Conservation (phyloP, 2,888 invertebrate species). For the Amorpha juglandis region DNA sequence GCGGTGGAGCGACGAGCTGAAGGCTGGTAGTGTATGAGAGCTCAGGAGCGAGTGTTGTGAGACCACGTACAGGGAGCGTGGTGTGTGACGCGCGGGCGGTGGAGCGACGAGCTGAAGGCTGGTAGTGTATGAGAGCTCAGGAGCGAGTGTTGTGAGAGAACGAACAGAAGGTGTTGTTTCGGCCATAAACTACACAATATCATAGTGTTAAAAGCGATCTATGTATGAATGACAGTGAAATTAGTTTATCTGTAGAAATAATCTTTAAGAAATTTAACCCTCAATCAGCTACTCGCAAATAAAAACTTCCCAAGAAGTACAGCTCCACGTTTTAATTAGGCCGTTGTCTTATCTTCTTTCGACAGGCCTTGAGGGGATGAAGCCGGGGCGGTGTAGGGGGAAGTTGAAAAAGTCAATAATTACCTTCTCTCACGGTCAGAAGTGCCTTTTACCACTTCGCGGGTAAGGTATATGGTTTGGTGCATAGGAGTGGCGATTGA, state of each 20-base stretch:
- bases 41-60: too few species aligned
- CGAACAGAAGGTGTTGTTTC: not conserved
- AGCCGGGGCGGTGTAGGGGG: slow-evolving; percentile 36
- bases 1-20: too few species aligned
- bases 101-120: too few species aligned
- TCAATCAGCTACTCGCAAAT: slow-evolving; percentile 30
- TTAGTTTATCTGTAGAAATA: not conserved
- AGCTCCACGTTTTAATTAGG: slow-evolving; percentile 71
- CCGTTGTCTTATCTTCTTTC: slow-evolving; percentile 69
- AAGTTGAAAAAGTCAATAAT: slow-evolving; percentile 79
- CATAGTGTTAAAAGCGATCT: not conserved
- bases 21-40: too few species aligned
- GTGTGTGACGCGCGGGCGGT: too few species aligned
- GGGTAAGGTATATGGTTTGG: slow-evolving; percentile 32
- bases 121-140: not conserved
- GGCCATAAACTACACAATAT: not conserved
- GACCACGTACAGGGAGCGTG: too few species aligned
- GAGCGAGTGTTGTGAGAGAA: slow-evolving; percentile 6
- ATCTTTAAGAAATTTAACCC: slow-evolving; percentile 26
- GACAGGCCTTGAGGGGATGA: slow-evolving; percentile 55
- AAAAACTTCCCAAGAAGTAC: slow-evolving; percentile 49
- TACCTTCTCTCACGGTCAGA: slow-evolving; percentile 73
- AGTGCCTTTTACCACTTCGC: slow-evolving; percentile 61
- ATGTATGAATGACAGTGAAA: slow-evolving; percentile 7
- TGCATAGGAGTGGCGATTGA: slow-evolving; percentile 24